Evolutionary conservation across 1,140 invertebrate genomes (phyloP), one percentile per base, ranked within the genome.

Genomic region (Trichoplusia ni): DNA sequence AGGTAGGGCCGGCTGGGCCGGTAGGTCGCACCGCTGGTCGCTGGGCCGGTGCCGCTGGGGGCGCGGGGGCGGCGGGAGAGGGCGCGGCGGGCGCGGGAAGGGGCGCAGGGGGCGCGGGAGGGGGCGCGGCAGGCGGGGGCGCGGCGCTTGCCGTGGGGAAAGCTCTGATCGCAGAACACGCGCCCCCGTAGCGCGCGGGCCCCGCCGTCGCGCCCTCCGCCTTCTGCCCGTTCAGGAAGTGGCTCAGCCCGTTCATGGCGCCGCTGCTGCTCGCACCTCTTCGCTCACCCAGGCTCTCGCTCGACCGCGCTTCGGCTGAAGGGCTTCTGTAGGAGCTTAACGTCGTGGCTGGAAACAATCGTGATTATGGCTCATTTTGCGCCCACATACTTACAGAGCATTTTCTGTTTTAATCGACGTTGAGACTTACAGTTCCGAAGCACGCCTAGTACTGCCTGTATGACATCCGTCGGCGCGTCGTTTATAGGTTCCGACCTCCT

Each of bases 1-100:
- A 65, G 2, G 53, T n/a, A n/a, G n/a, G n/a, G n/a, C n/a, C 8
- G 2, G 40, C 27, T 0, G 51, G 62, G 21, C 51, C 40, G 4
- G 54, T 18, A 27, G 4, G 54, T 18, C 3, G n/a, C 44, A 0
- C 21, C 44, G 1, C 16, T 53, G 4, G 14, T 14, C 2, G 46
- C 7, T 4, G 40, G 9, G 19, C 19, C 27, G 16, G 27, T 5
- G 23, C 16, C 16, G 38, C 37, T 18, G 18, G 7, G 5, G 27
- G 4, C 0, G 13, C 19, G n/a, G 19, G 19, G 21, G 27, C 53
- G n/a, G 53, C 13, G 8, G 53, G 37, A 13, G 46, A 27, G 8
- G 27, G 25, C 4, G 38, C 8, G 1, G 51, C 54, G 27, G 29
- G 23, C 9, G 62, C 51, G 8, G 51, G 51, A 2, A 19, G 40